These are phyloP conservation scores for Parazoanthus swiftii DNA, from an alignment of 92 coral and sea anemone genomes.

Conservation along the genomic window DNA sequence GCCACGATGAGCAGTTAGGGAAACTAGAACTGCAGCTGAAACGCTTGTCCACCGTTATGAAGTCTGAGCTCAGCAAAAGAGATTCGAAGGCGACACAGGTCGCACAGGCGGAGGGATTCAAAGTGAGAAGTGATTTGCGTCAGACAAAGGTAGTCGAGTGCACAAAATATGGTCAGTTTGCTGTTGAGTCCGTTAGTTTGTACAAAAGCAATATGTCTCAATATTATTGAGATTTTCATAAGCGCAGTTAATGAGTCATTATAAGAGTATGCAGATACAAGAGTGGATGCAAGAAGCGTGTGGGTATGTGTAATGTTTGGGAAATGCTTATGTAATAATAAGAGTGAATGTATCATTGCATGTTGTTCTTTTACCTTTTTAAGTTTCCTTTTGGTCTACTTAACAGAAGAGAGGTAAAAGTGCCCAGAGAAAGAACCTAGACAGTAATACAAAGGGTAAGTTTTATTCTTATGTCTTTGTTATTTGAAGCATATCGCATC, in stretches of 20 bases:
- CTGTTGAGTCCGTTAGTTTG: background rate
- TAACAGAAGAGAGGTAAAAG: conserved; percentile 9
- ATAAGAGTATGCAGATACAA: too few species aligned
- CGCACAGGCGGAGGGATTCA: background rate
- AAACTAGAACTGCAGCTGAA: background rate
- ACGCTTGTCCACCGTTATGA: background rate
- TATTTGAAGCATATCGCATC: background rate
- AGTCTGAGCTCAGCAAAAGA: background rate
- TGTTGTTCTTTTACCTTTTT: background rate
- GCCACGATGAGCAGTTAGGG: background rate
- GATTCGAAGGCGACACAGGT: background rate
- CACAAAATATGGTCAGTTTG: background rate
- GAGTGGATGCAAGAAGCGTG: background rate
- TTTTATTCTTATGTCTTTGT: background rate
- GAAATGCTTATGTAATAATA: background rate
- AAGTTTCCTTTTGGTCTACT: background rate
- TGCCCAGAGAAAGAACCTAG: background rate
- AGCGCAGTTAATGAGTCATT: background rate
- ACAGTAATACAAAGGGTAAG: background rate
- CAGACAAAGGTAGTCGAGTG: background rate
- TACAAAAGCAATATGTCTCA: background rate
- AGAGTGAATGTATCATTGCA: background rate
- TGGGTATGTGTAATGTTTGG: background rate
- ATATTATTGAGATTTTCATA: too few species aligned
- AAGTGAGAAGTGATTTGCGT: background rate